Conservation (phyloP, 2,888 invertebrate species). For the Mimas tiliae region DNA sequence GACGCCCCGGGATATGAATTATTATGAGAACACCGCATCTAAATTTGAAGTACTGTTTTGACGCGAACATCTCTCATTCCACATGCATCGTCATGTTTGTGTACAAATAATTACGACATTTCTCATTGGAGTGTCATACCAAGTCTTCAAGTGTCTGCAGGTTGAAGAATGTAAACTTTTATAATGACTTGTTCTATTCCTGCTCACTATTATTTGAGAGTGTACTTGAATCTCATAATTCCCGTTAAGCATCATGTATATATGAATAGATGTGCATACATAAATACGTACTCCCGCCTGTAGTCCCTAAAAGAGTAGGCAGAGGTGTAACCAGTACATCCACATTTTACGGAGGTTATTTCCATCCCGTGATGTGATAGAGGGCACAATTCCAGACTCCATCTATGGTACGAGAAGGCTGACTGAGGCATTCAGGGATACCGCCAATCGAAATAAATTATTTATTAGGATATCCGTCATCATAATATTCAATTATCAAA, state of each 20-base stretch:
- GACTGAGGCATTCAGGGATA: no score
- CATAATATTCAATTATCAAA: no score
- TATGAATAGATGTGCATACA: neutral
- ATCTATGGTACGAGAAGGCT: no score
- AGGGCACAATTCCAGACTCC: no score
- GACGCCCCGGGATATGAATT: slow-evolving; percentile 65
- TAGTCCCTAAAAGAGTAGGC: no score
- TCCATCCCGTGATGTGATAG: no score
- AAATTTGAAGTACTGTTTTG: slow-evolving; percentile 61
- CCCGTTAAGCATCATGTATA: neutral
- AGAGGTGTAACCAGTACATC: no score
- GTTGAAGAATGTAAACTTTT: slow-evolving; percentile 35
- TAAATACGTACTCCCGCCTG: no score
- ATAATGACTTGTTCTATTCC: slow-evolving; percentile 22
- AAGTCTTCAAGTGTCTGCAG: slow-evolving; percentile 47
- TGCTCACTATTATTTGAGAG: neutral
- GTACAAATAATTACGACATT: slow-evolving; percentile 76
- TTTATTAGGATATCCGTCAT: no score
- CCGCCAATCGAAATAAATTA: no score
- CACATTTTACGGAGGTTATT: no score
- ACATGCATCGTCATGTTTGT: slow-evolving; percentile 41
- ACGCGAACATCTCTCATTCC: slow-evolving; percentile 52
- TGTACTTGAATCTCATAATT: slow-evolving; percentile 12
- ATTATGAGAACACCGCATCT: slow-evolving; percentile 50
- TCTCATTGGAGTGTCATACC: slow-evolving; percentile 64